Evolutionary conservation across 2,888 invertebrate species (phyloP), one percentile per base, ranked within the genome.

Genomic region (Cataglyphis altisquamis): DNA sequence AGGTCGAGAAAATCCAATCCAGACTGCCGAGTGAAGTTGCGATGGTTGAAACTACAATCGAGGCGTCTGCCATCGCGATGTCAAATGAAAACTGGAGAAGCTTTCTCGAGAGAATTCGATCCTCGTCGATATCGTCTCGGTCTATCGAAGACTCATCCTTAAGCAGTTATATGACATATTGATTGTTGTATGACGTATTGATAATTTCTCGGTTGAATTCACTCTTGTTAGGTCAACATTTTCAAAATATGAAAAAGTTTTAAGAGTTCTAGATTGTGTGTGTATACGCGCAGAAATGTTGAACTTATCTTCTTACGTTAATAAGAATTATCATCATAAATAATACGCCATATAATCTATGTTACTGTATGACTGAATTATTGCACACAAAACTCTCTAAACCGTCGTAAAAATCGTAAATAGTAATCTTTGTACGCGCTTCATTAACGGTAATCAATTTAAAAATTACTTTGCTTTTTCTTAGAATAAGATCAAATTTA

Each of bases 1-100:
- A 29, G 41, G 41, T 75, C 36, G 6, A 41, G 41, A 41, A 57
- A 72, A 57, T 57, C 41, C 41, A 57, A 57, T 72, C 2, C 52
- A 39, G 25, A 77, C 25, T 39, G 1, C 15, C 21, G n/a, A 41
- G 52, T 29, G 18, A 67, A 48, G 48, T 67, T 25, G 67, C 48
- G 39, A 55, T 39, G 41, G 15, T 70, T 57, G 57, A 72, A 9
- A 70, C 55, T 55, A 39, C 75, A 66, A 70, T 41, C 41, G 41
- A 29, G 57, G 21, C 68, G 55, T 78, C 15, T 70, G 57, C 39
- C 8, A 15, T 68, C 21, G 77, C 32, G 57, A 15, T 25, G 41
- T 29, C 12, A 41, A 57, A 36, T 57, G 72, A 57, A 55, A 78
- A 78, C 39, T 72, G 32, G 57, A 78, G 78, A 78, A 72, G 73